Percentiles rank a stretch among this genome's conserved stretches.
Evolutionary conservation across 2,113 vertebrate species (phyloP).

Genomic region (Pygoscelis antarcticus): DNA sequence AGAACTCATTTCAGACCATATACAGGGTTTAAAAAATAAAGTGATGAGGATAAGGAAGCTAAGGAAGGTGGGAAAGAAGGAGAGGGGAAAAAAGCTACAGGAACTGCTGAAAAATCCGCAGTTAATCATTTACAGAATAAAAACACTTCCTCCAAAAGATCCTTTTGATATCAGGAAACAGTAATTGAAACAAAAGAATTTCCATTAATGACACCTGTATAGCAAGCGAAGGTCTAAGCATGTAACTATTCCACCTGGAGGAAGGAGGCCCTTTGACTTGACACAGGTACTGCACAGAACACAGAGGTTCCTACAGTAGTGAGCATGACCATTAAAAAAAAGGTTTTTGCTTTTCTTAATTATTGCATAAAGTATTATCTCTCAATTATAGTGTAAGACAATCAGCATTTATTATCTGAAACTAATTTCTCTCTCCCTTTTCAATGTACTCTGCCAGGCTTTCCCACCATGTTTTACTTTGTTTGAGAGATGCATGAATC

Average conservation of each 20-base stretch:
- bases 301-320: not conserved
- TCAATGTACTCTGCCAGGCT: not conserved
- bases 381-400: not conserved
- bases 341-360: not conserved
- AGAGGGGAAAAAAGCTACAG: not conserved
- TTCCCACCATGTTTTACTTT: not conserved
- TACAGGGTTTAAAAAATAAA: not conserved
- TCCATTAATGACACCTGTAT: not conserved
- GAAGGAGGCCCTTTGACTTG: not conserved
- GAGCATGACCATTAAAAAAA: not conserved
- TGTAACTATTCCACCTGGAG: accelerated
- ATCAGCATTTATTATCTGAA: not conserved
- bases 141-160: not conserved
- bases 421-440: not conserved
- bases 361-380: not conserved
- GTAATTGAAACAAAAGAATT: not conserved
- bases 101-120: not conserved
- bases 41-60: not conserved
- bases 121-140: not conserved
- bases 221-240: not conserved
- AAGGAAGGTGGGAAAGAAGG: not conserved
- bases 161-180: not conserved
- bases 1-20: not conserved
- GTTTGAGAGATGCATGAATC: not conserved
- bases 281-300: not conserved